These are phyloP conservation scores for Siniperca obscura DNA, from an alignment of 2,797 vertebrate species.

Conservation along the genomic window DNA sequence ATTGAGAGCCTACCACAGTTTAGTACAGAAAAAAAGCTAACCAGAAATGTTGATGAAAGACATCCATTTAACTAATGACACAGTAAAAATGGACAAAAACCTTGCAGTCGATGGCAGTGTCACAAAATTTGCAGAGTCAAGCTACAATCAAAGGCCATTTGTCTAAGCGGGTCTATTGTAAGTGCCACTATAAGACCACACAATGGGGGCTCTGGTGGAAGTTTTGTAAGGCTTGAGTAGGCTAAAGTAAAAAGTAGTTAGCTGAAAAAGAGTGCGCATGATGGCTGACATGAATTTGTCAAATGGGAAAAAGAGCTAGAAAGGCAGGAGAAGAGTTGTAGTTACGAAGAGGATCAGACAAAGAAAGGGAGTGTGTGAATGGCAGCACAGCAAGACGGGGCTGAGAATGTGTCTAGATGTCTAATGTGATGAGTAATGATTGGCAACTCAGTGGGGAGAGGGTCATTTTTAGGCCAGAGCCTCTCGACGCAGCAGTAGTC, in stretches of 20 bases:
- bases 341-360: constrained; percentile 9
- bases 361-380: constrained; percentile 5
- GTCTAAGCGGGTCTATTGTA: constrained; percentile 22
- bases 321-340: background rate
- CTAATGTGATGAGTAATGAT: constrained; percentile 59
- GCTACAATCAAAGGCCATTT: constrained; percentile 33
- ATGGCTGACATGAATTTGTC: constrained; percentile 12
- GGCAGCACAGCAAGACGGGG: constrained; percentile 12
- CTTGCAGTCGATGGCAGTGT: background rate
- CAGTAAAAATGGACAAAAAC: constrained; percentile 1
- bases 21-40: background rate
- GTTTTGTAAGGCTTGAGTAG: constrained; percentile 9
- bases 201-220: constrained; percentile 20
- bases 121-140: constrained; percentile 24
- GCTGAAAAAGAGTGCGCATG: constrained; percentile 1
- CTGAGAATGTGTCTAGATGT: constrained; percentile 21
- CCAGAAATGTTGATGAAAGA: background rate
- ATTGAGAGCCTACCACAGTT: background rate
- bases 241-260: constrained; percentile 9
- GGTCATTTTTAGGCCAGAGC: constrained; percentile 59
- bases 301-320: background rate
- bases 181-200: background rate
- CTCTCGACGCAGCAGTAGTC: constrained; percentile 46
- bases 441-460: constrained; percentile 48
- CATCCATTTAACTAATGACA: constrained; percentile 20